Evolutionary conservation across 2,113 vertebrate species (phyloP).

Genomic region (Empidonax alnorum): DNA sequence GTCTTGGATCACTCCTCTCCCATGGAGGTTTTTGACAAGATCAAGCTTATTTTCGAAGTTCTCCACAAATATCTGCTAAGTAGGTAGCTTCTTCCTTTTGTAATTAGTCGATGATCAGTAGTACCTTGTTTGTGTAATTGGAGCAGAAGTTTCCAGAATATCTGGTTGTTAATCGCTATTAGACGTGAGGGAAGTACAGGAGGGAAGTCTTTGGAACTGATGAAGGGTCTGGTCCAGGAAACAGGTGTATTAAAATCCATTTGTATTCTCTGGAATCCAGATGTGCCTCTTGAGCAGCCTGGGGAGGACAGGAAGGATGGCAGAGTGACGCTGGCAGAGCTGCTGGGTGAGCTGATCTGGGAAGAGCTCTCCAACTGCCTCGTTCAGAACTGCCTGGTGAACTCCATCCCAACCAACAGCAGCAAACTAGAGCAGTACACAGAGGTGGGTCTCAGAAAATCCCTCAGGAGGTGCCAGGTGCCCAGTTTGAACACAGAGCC

Average conservation of each 20-base stretch:
- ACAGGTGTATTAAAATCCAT: background rate
- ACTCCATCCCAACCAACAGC: conserved; percentile 91
- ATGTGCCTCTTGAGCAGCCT: conserved; percentile 74
- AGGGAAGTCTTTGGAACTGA: background rate
- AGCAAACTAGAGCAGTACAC: conserved; percentile 89
- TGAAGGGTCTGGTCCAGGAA: background rate
- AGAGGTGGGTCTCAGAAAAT: conserved; percentile 73
- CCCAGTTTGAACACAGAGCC: background rate
- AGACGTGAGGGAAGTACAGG: background rate
- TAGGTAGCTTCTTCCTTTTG: conserved; percentile 55
- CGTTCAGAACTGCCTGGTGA: conserved; percentile 89
- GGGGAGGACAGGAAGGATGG: conserved; percentile 29
- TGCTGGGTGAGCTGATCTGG: conserved; percentile 90
- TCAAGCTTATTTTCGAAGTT: conserved; percentile 82
- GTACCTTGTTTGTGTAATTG: background rate
- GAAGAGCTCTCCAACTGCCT: conserved; percentile 89
- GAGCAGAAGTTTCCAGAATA: background rate
- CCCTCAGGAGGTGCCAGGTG: background rate
- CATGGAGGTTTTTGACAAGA: conserved; percentile 85
- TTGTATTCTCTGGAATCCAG: conserved; percentile 68
- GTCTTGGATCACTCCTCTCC: conserved; percentile 78
- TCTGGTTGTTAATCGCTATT: background rate
- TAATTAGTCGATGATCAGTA: background rate
- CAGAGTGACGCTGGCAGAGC: conserved; percentile 66
- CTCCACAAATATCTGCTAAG: conserved; percentile 86